These are phyloP conservation scores for Oxyteleia sp. DNA, from an alignment of 2,888 invertebrate genomes.

Conservation along the genomic window DNA sequence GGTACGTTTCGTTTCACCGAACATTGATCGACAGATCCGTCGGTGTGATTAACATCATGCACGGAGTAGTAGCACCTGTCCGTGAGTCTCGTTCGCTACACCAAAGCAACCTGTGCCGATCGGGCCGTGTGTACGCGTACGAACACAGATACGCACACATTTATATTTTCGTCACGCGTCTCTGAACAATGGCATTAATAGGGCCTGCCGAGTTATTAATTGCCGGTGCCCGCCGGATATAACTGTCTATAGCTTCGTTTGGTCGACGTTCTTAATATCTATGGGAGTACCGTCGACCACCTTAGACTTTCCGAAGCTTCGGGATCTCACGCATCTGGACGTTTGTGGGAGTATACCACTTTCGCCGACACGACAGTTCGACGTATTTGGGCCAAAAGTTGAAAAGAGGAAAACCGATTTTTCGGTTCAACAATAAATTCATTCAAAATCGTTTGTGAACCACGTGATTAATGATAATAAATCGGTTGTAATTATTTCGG, in stretches of 20 bases:
- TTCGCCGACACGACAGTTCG: constrained; percentile 16
- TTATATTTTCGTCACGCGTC: constrained; percentile 86
- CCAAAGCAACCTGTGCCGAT: constrained; percentile 74
- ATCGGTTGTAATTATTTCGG: constrained; percentile 33
- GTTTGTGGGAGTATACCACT: constrained; percentile 34
- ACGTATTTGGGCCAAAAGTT: constrained; percentile 8
- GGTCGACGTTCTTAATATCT: constrained; percentile 82
- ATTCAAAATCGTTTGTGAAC: not conserved
- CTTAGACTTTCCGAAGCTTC: constrained; percentile 68
- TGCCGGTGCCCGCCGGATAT: constrained; percentile 87
- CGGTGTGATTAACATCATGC: constrained; percentile 80
- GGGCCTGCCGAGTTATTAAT: constrained; percentile 87
- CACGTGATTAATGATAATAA: constrained; percentile 11
- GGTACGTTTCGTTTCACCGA: constrained; percentile 79
- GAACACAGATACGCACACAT: constrained; percentile 72
- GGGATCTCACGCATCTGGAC: constrained; percentile 65
- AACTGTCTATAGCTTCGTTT: constrained; percentile 86
- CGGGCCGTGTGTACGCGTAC: constrained; percentile 57
- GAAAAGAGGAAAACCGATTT: not conserved
- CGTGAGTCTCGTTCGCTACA: constrained; percentile 77
- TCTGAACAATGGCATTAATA: constrained; percentile 88
- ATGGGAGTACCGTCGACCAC: constrained; percentile 77
- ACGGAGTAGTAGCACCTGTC: constrained; percentile 84
- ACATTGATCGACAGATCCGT: constrained; percentile 81
- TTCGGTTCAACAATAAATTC: not conserved